Evolutionary conservation across 2,797 vertebrate species (phyloP).

Genomic region (Trichosurus vulpecula): DNA sequence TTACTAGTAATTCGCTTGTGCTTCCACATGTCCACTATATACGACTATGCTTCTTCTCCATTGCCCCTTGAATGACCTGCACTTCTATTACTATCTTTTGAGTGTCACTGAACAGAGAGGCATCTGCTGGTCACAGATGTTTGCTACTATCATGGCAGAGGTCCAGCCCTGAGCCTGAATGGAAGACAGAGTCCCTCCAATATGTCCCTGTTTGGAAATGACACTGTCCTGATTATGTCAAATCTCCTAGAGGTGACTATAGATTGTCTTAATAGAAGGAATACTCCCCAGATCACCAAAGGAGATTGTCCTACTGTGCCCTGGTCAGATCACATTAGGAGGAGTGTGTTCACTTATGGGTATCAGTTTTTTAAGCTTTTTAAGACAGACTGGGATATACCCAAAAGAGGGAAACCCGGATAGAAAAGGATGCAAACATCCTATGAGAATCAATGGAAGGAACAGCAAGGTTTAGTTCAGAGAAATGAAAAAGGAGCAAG

Average conservation of each 20-base stretch:
- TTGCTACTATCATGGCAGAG: neutral
- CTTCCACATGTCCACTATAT: neutral
- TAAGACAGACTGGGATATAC: neutral
- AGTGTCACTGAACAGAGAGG: neutral
- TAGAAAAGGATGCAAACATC: neutral
- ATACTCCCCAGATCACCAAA: neutral
- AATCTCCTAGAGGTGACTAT: neutral
- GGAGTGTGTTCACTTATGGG: neutral
- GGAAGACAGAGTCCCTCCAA: neutral
- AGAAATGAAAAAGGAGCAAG: neutral
- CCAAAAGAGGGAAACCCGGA: neutral
- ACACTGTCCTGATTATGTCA: neutral
- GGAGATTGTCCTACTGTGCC: neutral
- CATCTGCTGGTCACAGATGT: neutral
- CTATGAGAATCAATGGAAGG: neutral
- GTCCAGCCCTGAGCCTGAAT: neutral
- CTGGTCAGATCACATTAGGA: neutral
- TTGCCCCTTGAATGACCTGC: neutral
- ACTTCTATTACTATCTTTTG: neutral
- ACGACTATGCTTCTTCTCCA: neutral
- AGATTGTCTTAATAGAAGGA: neutral
- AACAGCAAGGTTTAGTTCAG: neutral
- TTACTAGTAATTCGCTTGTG: neutral
- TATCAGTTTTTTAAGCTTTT: neutral
- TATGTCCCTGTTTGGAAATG: neutral